Evolutionary conservation across 2,888 invertebrate species (phyloP).

Genomic region (Ethmia dodecea): DNA sequence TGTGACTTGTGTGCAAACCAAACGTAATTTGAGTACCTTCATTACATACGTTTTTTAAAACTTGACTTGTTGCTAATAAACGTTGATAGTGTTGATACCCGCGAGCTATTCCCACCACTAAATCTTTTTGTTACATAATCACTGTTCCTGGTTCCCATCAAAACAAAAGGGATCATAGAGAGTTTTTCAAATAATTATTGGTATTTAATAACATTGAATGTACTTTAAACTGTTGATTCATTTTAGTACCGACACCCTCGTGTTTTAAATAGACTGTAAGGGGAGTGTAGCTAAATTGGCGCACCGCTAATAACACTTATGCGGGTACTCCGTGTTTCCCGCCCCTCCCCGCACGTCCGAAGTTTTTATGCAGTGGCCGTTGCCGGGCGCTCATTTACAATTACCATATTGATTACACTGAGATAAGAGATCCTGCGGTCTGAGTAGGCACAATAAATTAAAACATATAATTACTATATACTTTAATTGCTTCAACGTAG

Average conservation of each 20-base stretch:
- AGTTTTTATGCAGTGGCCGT: conserved; percentile 42
- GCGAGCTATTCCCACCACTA: no score
- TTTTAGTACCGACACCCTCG: conserved; percentile 53
- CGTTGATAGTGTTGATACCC: no score
- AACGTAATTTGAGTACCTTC: no score
- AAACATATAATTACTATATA: conserved; percentile 24
- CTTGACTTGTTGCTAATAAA: no score
- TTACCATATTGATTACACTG: conserved; percentile 59
- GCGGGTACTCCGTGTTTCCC: conserved; percentile 52
- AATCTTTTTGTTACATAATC: no score
- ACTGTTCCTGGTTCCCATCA: no score
- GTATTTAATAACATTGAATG: no score
- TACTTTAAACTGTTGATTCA: conserved; percentile 39
- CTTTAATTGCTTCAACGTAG: conserved; percentile 27
- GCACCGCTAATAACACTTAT: conserved; percentile 60
- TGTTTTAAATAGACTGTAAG: conserved; percentile 51
- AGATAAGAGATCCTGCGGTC: conserved; percentile 36
- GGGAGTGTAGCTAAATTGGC: conserved; percentile 62
- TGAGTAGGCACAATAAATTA: conserved; percentile 22
- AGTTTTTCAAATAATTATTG: no score
- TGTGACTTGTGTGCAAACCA: no score
- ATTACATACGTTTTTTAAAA: no score
- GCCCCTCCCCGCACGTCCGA: conserved; percentile 29
- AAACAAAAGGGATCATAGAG: no score
- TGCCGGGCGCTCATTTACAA: conserved; percentile 36